phyloP scores from a whole-genome alignment of 2,888 invertebrate species.

The Gastracanthus pulcherrimus region DNA sequence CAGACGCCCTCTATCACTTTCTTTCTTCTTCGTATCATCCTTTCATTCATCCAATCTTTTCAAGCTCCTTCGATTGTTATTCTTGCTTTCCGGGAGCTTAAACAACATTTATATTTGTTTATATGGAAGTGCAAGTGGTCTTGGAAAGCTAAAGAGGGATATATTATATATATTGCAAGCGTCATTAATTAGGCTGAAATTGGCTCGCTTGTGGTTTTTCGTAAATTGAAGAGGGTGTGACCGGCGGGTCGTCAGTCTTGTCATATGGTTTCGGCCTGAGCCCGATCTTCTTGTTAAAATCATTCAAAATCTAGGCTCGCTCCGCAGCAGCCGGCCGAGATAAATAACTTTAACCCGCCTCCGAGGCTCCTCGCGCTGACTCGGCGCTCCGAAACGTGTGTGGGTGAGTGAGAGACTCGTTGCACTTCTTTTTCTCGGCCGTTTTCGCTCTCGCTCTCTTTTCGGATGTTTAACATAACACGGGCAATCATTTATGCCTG shows the following conservation, averaged over 20 bases:
- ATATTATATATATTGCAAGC: slow-evolving; percentile 17
- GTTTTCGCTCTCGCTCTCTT: slow-evolving; percentile 45
- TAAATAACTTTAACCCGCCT: slow-evolving; percentile 74
- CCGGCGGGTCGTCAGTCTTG: slow-evolving; percentile 47
- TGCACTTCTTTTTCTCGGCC: slow-evolving; percentile 58
- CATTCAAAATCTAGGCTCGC: slow-evolving; percentile 74
- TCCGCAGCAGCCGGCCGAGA: too few species aligned
- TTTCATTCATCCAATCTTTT: background rate
- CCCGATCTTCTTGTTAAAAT: slow-evolving; percentile 46
- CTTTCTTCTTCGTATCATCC: background rate
- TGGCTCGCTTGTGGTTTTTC: slow-evolving; percentile 27
- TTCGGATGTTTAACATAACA: slow-evolving; percentile 76
- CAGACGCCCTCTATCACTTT: background rate
- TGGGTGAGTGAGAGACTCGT: slow-evolving; percentile 68
- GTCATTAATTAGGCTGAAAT: slow-evolving; percentile 43
- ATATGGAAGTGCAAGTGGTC: too few species aligned
- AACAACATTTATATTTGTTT: too few species aligned
- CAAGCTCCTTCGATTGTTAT: background rate
- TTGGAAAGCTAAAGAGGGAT: too few species aligned
- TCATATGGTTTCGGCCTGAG: background rate
- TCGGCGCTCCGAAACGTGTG: slow-evolving; percentile 64
- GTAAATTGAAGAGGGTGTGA: slow-evolving; percentile 53
- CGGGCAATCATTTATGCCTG: slow-evolving; percentile 76
- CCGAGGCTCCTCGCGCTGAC: slow-evolving; percentile 53
- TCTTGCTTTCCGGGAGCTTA: background rate